These are phyloP conservation scores for Tipula unca DNA, from an alignment of 2,888 invertebrate genomes.

Conservation along the genomic window DNA sequence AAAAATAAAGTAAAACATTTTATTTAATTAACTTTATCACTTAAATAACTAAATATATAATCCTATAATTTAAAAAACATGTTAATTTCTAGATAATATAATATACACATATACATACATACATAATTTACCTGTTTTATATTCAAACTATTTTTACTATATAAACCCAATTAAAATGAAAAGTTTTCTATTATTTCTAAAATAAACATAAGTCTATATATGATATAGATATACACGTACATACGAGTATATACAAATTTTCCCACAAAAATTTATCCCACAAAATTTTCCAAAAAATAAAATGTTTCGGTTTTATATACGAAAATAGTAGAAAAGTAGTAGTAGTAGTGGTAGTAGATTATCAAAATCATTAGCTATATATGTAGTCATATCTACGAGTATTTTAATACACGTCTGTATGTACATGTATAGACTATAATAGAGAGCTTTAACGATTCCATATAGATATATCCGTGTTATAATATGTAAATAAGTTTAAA, in stretches of 20 bases:
- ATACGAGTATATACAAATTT: neutral
- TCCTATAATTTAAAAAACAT: neutral
- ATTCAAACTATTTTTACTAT: neutral
- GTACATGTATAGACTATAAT: neutral
- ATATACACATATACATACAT: neutral
- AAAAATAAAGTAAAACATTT: neutral
- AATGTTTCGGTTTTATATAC: neutral
- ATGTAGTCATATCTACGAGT: neutral
- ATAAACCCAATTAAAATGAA: neutral
- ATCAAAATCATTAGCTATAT: neutral
- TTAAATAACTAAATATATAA: neutral
- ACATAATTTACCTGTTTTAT: neutral
- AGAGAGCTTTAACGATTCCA: neutral
- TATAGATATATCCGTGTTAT: neutral
- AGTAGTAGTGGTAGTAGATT: neutral
- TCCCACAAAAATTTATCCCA: neutral
- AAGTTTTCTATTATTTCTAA: conserved; percentile 2
- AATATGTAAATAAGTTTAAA: neutral
- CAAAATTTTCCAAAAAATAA: neutral
- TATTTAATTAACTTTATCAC: conserved; percentile 8
- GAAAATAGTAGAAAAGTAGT: neutral
- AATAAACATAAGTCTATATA: neutral
- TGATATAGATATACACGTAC: neutral
- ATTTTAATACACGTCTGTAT: neutral
- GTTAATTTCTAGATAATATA: neutral